These are phyloP conservation scores for Rhea americana DNA, from an alignment of 2,113 vertebrate genomes.

Conservation along the genomic window DNA sequence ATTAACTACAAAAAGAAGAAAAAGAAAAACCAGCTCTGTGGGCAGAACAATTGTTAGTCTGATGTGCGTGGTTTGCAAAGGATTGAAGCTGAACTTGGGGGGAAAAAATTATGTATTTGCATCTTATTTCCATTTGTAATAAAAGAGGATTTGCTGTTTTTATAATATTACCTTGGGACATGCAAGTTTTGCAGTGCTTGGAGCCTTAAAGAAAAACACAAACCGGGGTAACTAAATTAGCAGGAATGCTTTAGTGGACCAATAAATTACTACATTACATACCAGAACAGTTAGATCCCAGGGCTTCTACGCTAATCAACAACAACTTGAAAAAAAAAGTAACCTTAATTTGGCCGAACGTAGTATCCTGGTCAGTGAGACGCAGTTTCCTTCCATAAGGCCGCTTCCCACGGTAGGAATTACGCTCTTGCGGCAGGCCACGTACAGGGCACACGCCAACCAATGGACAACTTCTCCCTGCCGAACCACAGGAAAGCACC, in stretches of 20 bases:
- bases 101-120: not conserved
- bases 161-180: fast-evolving
- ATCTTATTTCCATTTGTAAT: not conserved
- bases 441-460: constrained; percentile 93
- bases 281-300: not conserved
- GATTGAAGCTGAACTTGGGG: too few species aligned
- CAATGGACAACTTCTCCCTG: constrained; percentile 95
- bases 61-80: fast-evolving
- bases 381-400: constrained; percentile 94
- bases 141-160: not conserved
- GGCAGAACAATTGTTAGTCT: fast-evolving
- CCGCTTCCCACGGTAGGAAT: constrained; percentile 93
- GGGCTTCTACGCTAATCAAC: too few species aligned
- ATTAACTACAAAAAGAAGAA: not conserved
- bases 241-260: fast-evolving
- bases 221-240: fast-evolving
- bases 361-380: constrained; percentile 95
- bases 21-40: fast-evolving
- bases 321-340: not conserved
- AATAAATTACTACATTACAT: fast-evolving
- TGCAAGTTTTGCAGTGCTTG: fast-evolving
- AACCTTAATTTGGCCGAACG: constrained; percentile 93
- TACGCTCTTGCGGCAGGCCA: constrained; percentile 90
- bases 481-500: not conserved
- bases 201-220: not conserved